These are phyloP conservation scores for Propithecus deckenii DNA, from an alignment of 2,797 vertebrate species.

Conservation along the genomic window DNA sequence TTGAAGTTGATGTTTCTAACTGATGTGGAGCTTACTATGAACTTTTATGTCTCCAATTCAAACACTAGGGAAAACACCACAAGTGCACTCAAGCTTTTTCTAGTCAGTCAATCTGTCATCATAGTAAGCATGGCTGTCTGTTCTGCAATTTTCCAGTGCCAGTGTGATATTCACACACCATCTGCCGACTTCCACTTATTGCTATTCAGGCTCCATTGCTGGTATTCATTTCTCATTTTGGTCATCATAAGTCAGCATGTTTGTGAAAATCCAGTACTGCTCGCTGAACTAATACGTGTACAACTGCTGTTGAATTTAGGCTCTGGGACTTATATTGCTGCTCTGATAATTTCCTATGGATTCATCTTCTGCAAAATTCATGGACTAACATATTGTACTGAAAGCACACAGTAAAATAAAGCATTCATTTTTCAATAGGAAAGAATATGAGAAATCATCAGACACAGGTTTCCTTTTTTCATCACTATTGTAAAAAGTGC, in stretches of 20 bases:
- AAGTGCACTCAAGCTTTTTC: conserved; percentile 72
- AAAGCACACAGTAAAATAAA: not conserved
- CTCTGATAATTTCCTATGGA: conserved; percentile 50
- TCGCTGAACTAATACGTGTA: conserved; percentile 8
- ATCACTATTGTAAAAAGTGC: not conserved
- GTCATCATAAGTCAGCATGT: conserved; percentile 66
- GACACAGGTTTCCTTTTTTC: not conserved
- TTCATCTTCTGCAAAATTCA: conserved; percentile 56
- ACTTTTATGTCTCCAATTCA: conserved; percentile 64
- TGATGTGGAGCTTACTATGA: conserved; percentile 57
- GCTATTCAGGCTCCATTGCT: conserved; percentile 52
- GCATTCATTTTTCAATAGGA: conserved; percentile 27
- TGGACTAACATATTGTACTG: conserved; percentile 57
- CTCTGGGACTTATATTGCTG: not conserved
- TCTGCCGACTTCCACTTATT: conserved; percentile 77
- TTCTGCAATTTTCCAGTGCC: conserved; percentile 60
- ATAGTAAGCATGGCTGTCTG: conserved; percentile 70
- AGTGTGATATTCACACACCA: conserved; percentile 75
- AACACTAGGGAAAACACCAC: conserved; percentile 61
- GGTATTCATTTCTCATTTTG: conserved; percentile 73
- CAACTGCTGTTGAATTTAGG: conserved; percentile 50
- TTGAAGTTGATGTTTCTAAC: conserved; percentile 27
- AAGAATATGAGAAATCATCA: not conserved
- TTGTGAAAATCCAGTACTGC: conserved; percentile 61
- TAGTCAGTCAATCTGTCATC: conserved; percentile 79